Conservation (phyloP, 2,113 vertebrate species). For the Macroglossus sobrinus region DNA sequence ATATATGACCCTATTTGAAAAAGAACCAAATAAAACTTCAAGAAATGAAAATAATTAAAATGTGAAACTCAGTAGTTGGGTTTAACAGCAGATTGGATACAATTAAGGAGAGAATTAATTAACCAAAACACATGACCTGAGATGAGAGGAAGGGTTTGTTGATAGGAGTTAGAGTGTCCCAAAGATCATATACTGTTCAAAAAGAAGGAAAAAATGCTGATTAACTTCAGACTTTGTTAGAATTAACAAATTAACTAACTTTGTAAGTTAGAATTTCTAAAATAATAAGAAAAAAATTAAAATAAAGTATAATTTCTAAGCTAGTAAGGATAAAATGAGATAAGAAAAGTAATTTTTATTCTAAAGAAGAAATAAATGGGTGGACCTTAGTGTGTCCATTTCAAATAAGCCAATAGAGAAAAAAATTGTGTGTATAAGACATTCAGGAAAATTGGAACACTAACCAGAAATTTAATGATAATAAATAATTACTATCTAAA, state of each 20-base stretch:
- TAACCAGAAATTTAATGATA: not conserved
- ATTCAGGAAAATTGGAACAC: not conserved
- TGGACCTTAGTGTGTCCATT: not conserved
- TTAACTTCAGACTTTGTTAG: not conserved
- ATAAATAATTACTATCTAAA: not conserved
- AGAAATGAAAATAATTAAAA: not conserved
- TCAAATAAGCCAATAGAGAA: not conserved
- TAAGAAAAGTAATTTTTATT: not conserved
- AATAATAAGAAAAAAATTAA: not conserved
- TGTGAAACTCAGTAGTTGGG: not conserved
- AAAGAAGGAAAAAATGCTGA: not conserved
- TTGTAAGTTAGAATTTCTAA: not conserved
- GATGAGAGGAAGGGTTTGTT: not conserved
- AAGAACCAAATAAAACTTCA: not conserved
- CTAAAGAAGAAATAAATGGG: not conserved
- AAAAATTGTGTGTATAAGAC: not conserved
- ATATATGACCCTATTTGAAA: not conserved
- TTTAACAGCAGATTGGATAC: not conserved
- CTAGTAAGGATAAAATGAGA: not conserved
- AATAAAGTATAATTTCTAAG: not conserved
- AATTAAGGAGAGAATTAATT: not conserved
- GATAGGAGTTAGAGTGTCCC: not conserved
- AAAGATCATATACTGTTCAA: not conserved
- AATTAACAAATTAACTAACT: no score
- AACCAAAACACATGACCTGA: not conserved